phyloP scores from a whole-genome alignment of 2,113 vertebrate species.

The Hemiprocne comata region DNA sequence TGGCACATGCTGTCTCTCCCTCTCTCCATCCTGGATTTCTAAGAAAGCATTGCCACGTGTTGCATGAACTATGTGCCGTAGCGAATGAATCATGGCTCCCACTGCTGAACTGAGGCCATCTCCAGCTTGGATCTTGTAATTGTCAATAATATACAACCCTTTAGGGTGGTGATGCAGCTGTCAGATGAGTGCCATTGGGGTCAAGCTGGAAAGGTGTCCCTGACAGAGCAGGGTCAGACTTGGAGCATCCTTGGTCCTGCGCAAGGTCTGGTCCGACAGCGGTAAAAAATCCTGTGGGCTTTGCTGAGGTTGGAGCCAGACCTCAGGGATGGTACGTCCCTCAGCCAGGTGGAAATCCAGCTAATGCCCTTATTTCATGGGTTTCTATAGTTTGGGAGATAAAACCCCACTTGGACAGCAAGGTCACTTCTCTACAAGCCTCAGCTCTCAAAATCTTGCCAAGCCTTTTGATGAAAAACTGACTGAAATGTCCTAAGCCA shows the following conservation, averaged over 20 bases:
- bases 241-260: not conserved
- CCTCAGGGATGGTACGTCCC: not conserved
- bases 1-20: not conserved
- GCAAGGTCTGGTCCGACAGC: not conserved
- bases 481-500: not conserved
- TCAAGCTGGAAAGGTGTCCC: not conserved
- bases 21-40: not conserved
- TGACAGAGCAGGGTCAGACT: accelerated
- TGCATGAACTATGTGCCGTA: not conserved
- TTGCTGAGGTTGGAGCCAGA: not conserved
- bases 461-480: not conserved
- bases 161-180: not conserved
- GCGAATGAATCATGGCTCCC: not conserved
- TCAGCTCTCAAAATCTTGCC: not conserved
- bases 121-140: not conserved
- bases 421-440: not conserved
- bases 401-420: not conserved
- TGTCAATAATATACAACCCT: accelerated
- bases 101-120: accelerated
- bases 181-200: accelerated
- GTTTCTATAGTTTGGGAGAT: not conserved
- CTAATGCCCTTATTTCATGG: not conserved
- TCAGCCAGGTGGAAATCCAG: not conserved
- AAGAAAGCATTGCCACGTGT: not conserved
- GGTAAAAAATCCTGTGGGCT: accelerated